Evolutionary conservation across 2,797 vertebrate species (phyloP).

Genomic region (Falco peregrinus): DNA sequence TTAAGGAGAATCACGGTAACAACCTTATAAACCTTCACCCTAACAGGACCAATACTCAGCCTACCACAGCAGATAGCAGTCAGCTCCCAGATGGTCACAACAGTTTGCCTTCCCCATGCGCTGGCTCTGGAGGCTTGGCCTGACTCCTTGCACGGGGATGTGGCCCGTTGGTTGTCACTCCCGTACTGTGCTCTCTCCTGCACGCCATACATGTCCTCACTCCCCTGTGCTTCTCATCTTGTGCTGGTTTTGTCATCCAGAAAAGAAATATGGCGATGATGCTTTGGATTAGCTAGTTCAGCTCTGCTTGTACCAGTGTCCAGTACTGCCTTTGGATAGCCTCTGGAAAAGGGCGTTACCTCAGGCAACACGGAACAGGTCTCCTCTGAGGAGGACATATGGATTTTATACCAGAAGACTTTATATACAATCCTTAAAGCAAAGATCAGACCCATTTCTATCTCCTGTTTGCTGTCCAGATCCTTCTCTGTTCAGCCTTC

Average conservation of each 20-base stretch:
- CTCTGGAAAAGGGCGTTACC: neutral
- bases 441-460: neutral
- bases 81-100: neutral
- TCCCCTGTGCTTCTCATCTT: neutral
- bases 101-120: neutral
- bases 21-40: neutral
- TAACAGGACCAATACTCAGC: neutral
- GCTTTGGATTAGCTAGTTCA: neutral
- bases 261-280: neutral
- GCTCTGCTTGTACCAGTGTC: neutral
- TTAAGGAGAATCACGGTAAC: neutral
- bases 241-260: neutral
- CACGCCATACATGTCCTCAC: no score
- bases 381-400: neutral
- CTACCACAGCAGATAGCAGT: neutral
- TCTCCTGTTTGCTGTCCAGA: neutral
- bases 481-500: neutral
- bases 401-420: neutral
- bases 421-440: neutral
- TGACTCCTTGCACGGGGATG: accelerated
- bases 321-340: neutral
- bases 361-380: neutral
- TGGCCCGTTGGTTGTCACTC: neutral
- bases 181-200: no score
- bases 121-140: neutral